phyloP scores from a whole-genome alignment of 2,113 vertebrate species.

The Seriola dumerili region DNA sequence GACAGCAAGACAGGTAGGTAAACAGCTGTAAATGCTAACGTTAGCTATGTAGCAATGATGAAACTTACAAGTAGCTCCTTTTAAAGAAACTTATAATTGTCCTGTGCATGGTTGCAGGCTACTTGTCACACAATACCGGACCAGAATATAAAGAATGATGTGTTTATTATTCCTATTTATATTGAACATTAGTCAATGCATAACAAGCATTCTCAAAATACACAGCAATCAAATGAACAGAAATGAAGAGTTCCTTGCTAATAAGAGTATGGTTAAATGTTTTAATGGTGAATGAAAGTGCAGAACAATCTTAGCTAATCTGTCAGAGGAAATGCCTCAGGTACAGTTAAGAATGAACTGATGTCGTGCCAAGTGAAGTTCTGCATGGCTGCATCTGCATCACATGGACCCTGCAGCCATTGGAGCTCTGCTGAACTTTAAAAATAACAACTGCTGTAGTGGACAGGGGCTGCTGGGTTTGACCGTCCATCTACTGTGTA shows the following conservation, averaged over 20 bases:
- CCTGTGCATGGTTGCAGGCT: background rate
- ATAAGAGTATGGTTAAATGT: conserved; percentile 47
- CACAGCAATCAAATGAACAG: too few species aligned
- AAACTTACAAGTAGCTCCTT: too few species aligned
- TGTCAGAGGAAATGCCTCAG: conserved; percentile 58
- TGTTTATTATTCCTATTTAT: background rate
- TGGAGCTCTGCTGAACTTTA: conserved; percentile 59
- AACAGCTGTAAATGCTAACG: too few species aligned
- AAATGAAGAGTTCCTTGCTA: background rate
- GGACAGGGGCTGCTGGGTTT: conserved; percentile 6
- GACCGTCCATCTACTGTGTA: conserved; percentile 15
- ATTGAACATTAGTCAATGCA: too few species aligned
- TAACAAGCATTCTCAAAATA: too few species aligned
- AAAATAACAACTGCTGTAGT: conserved; percentile 59
- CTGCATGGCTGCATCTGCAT: conserved; percentile 68
- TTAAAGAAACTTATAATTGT: background rate
- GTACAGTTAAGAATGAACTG: conserved; percentile 54
- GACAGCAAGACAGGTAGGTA: too few species aligned
- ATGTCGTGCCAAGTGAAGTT: conserved; percentile 65
- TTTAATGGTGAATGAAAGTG: conserved; percentile 44
- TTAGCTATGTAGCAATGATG: too few species aligned
- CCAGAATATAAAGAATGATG: background rate
- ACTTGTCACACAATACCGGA: background rate
- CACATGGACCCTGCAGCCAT: conserved; percentile 56
- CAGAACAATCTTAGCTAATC: conserved; percentile 65